These are phyloP conservation scores for Hemibagrus guttatus DNA, from an alignment of 2,797 vertebrate genomes.

Conservation along the genomic window DNA sequence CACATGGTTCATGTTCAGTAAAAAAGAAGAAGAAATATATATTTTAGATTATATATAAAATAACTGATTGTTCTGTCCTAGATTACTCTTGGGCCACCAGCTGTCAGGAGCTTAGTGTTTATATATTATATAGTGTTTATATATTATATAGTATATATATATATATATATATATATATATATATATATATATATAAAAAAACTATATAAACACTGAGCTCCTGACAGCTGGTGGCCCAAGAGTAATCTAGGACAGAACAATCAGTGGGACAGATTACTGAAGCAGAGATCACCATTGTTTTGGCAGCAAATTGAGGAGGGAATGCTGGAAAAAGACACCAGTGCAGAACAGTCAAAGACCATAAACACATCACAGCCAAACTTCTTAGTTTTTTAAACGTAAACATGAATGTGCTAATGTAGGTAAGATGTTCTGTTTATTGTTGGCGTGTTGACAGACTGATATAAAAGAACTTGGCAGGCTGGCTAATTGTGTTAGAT, in stretches of 20 bases:
- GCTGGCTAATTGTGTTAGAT: constrained; percentile 37
- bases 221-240: constrained; percentile 80
- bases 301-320: constrained; percentile 61
- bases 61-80: constrained; percentile 74
- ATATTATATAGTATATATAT: not conserved
- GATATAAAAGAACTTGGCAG: constrained; percentile 45
- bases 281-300: constrained; percentile 72
- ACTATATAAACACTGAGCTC: constrained; percentile 51
- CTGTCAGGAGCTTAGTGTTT: constrained; percentile 68
- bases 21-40: constrained; percentile 7
- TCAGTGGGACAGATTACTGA: constrained; percentile 75
- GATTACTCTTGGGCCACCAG: constrained; percentile 81
- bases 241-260: constrained; percentile 77
- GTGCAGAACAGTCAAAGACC: constrained; percentile 27
- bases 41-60: too few species aligned
- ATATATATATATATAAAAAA: too few species aligned
- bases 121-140: too few species aligned
- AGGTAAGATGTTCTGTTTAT: constrained; percentile 18
- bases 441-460: constrained; percentile 40
- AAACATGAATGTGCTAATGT: constrained; percentile 2
- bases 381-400: not conserved
- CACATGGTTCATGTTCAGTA: constrained; percentile 51
- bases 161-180: too few species aligned
- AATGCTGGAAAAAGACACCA: constrained; percentile 21
- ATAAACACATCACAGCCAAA: not conserved